Percentiles rank a stretch among this genome's conserved stretches.
Conservation (phyloP, 1,140 invertebrate species). For the Cydia strobilella region DNA sequence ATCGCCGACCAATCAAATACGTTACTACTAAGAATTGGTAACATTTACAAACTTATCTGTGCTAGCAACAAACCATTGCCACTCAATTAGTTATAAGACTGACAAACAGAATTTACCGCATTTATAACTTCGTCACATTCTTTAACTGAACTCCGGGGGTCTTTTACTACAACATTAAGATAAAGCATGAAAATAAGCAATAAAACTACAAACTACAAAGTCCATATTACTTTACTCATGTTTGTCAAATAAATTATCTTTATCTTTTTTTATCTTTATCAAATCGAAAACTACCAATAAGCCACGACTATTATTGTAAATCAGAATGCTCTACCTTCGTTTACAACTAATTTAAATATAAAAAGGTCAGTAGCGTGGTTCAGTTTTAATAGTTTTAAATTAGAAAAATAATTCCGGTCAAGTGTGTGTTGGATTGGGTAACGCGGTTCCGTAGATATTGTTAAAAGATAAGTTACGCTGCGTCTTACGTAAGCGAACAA, state of each 20-base stretch:
- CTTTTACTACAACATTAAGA: background rate
- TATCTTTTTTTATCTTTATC: no score
- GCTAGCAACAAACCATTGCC: background rate
- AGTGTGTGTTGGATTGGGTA: background rate
- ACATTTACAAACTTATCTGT: no score
- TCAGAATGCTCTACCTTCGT: background rate
- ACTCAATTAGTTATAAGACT: background rate
- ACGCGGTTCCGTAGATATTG: background rate
- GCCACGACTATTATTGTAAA: conserved; percentile 4
- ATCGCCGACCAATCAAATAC: no score
- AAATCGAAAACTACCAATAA: conserved; percentile 4
- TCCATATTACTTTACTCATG: no score
- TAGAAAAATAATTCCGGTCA: background rate
- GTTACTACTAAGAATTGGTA: no score
- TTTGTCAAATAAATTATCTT: no score
- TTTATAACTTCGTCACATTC: background rate
- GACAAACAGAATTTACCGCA: background rate
- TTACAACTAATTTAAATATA: conserved; percentile 24
- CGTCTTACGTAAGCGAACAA: no score
- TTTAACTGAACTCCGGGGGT: background rate
- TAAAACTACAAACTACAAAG: no score
- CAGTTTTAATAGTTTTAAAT: conserved; percentile 10
- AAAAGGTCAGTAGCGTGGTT: conserved; percentile 9
- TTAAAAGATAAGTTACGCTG: background rate
- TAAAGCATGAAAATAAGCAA: conserved; percentile 15